Percentiles rank a stretch among this genome's conserved stretches.
phyloP scores from a whole-genome alignment of 2,113 vertebrate species.

The Furnarius figulus region DNA sequence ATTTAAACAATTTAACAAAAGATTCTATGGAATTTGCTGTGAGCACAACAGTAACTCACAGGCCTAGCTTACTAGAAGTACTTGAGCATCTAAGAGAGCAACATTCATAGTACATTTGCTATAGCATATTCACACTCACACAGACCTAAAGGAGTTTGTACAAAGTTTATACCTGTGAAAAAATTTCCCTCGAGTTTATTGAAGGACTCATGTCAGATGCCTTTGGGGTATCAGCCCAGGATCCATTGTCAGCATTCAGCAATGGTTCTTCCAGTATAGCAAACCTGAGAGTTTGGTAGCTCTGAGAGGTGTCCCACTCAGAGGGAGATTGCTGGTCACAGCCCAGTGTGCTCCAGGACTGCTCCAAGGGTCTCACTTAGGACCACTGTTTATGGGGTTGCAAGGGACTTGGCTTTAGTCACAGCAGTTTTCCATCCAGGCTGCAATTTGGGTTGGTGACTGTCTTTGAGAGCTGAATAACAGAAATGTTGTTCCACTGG shows the following conservation, averaged over 20 bases:
- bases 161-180: neutral
- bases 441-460: neutral
- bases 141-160: neutral
- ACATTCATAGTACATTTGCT: neutral
- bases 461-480: neutral
- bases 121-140: neutral
- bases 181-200: neutral
- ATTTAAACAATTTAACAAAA: neutral
- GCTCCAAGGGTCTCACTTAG: neutral
- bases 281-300: neutral
- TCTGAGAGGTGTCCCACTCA: neutral
- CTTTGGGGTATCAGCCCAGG: neutral
- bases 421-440: neutral
- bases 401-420: neutral
- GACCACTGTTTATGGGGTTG: neutral
- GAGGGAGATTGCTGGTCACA: neutral
- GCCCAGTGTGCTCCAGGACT: neutral
- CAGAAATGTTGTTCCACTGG: neutral
- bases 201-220: neutral
- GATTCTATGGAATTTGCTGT: neutral
- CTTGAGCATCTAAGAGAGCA: neutral
- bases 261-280: neutral
- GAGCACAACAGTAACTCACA: neutral
- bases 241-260: neutral
- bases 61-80: neutral